Conservation (phyloP, 2,113 vertebrate genomes). For the Cyphomyrus discorhynchus region DNA sequence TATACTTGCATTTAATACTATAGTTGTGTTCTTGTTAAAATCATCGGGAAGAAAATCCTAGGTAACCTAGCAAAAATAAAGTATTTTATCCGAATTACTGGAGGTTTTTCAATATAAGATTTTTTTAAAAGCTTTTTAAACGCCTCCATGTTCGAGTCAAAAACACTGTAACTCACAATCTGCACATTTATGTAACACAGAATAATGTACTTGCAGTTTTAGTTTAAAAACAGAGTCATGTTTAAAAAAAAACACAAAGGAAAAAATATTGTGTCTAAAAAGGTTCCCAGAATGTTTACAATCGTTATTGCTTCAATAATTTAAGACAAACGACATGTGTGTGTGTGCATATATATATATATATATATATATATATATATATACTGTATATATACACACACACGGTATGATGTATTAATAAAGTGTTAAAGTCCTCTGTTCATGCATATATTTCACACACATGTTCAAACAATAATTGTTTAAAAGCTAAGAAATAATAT, state of each 20-base stretch:
- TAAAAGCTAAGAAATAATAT: not conserved
- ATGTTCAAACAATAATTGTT: not conserved
- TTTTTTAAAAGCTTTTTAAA: not conserved
- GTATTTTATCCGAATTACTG: not conserved
- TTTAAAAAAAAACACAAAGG: not conserved
- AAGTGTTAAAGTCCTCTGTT: not conserved
- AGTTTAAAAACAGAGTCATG: not conserved
- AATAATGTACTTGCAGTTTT: not conserved
- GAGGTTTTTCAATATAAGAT: not conserved
- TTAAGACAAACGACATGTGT: not conserved
- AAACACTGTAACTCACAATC: not conserved
- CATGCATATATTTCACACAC: not conserved
- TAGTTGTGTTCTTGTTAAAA: not conserved
- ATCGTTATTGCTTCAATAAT: not conserved
- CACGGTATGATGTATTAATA: not conserved
- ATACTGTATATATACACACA: not conserved
- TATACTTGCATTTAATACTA: not conserved
- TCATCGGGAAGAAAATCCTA: not conserved
- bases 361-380: not conserved
- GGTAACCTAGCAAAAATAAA: not conserved
- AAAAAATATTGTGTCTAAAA: constrained; percentile 37
- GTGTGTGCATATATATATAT: too few relatives aligned
- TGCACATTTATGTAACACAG: not conserved
- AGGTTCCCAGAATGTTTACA: not conserved
- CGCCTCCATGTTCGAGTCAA: not conserved